Conservation (phyloP, 2,888 invertebrate genomes). For the Dryomyza anilis region DNA sequence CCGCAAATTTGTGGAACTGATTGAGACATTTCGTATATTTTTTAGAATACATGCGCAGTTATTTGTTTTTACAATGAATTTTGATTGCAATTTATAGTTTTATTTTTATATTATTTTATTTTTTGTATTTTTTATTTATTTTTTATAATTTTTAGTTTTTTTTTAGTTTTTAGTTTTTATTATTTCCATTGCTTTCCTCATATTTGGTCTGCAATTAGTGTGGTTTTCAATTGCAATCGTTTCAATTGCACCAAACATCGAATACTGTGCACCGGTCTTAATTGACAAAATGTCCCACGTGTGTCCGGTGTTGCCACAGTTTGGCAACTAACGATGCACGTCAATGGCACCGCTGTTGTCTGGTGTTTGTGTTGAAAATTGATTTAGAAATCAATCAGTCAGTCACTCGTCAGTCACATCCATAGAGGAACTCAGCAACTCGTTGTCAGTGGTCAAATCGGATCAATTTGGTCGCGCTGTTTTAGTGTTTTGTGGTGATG, state of each 20-base stretch:
- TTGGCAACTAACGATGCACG: background rate
- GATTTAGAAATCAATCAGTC: constrained; percentile 18
- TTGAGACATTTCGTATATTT: constrained; percentile 12
- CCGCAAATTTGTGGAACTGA: constrained; percentile 4
- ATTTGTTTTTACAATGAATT: no score
- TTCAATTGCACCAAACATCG: constrained; percentile 1
- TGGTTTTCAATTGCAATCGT: background rate
- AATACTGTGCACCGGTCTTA: background rate
- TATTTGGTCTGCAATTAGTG: no score
- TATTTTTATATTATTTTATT: background rate
- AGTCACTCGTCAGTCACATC: background rate
- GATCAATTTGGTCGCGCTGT: no score
- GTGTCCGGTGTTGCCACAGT: background rate
- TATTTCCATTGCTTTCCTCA: no score
- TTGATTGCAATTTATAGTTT: no score
- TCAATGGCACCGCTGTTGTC: background rate
- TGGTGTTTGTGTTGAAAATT: constrained; percentile 2
- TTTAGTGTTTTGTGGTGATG: no score
- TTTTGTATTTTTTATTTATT: background rate
- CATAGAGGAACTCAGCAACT: no score
- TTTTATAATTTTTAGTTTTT: background rate
- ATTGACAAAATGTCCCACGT: constrained; percentile 7
- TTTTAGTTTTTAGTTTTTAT: background rate
- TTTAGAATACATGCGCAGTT: no score
- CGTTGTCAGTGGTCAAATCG: no score